Base-by-base conservation (phyloP, 2,797 vertebrate genomes). In the Cottoperca gobio region DNA sequence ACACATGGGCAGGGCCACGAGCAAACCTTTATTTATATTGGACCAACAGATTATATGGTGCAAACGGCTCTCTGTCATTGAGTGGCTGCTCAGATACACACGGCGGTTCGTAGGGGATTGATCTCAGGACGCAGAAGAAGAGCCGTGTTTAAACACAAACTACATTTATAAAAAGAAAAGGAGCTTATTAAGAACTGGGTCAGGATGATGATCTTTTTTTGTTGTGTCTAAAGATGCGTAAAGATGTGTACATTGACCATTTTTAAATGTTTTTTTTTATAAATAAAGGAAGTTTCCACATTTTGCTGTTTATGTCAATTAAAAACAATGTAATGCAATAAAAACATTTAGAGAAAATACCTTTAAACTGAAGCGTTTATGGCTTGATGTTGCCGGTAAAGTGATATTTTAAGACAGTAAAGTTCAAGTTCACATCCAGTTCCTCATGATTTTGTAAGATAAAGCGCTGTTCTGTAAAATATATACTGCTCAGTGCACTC, bases 1-100 rank as follows among this genome's bases (percentile, higher is more conserved):
- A 81, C 83, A 91, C 58, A 82, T 49, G 82, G 82, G 87, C 71
- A 63, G 75, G 78, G 84, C 82, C 55, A 31, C 11, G 4, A 70
- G 70, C 42, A 78, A 88, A 78, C 77, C 86, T 86, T 85, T 78
- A 76, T 88, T 88, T 87, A 85, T 74, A 82, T 3, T 58, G 70
- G 62, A 57, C 55, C 46, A 3, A 55, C 53, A 71, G 58, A 88
- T 85, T 71, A 70, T 12, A 88, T 7, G 66, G 37, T 45, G 28
- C 54, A 52, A 48, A 24, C 33, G 1, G 49, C 55, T 64, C 79
- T 63, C 54, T 72, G 78, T 70, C 73, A 81, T 84, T 85, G 74
- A 61, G 64, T 48, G 81, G 63, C 62, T 62, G 58, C 67, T 72
- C 62, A 37, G 33, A 71, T 58, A 67, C 14, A 55, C 37, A 37